phyloP scores from a whole-genome alignment of 1,140 invertebrate genomes.

The Drosophila kurseongensis region DNA sequence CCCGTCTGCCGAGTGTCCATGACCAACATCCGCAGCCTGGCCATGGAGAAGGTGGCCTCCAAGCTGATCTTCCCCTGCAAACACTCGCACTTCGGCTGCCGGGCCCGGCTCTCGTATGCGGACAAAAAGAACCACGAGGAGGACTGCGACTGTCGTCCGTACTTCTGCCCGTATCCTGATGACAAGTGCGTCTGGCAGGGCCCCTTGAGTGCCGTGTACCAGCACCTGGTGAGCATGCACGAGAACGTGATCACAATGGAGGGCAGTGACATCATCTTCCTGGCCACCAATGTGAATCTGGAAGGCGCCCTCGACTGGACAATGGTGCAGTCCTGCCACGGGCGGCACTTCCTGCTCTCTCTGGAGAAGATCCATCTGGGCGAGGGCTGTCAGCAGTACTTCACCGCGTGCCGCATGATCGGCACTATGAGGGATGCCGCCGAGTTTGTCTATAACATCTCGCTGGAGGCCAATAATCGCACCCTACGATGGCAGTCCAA shows the following conservation, averaged over 20 bases:
- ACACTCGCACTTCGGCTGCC: conserved; percentile 97
- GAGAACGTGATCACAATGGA: conserved; percentile 99
- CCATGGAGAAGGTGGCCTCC: conserved; percentile 99
- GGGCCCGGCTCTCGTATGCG: conserved; percentile 94
- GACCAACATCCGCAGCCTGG: conserved; percentile 98
- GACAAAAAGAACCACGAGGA: conserved; percentile 99
- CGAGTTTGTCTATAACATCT: conserved; percentile 98
- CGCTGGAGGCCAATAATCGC: conserved; percentile 96
- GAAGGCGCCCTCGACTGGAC: conserved; percentile 99
- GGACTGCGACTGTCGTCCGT: conserved; percentile 97
- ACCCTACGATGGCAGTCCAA: conserved; percentile 99
- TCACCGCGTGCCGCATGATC: conserved; percentile 99
- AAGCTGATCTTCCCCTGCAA: conserved; percentile 99
- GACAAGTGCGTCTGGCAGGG: conserved; percentile 99
- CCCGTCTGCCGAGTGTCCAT: conserved; percentile 98
- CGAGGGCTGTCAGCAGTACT: conserved; percentile 99
- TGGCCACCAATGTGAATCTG: conserved; percentile 99
- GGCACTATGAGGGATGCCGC: conserved; percentile 99
- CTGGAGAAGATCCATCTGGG: conserved; percentile 99
- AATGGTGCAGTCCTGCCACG: conserved; percentile 99
- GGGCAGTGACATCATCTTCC: conserved; percentile 99
- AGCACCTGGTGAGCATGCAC: conserved; percentile 97
- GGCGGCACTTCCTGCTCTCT: conserved; percentile 99
- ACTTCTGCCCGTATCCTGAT: conserved; percentile 99
- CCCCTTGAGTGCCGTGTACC: conserved; percentile 96